These are phyloP conservation scores for Ophion slaviceki DNA, from an alignment of 2,888 invertebrate species.

Conservation along the genomic window DNA sequence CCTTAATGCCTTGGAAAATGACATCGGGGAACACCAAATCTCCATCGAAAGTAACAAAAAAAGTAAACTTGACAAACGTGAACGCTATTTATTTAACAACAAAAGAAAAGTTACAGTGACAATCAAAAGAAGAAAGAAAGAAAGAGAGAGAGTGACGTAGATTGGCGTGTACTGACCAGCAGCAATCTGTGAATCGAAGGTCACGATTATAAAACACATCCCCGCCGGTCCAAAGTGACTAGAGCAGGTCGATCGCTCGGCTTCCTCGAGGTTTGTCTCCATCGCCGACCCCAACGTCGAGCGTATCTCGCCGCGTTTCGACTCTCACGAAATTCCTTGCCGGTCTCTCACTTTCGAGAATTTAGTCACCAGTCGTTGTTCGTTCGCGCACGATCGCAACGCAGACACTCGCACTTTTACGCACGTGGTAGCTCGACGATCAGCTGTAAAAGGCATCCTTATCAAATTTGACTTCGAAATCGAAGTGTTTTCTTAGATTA, in stretches of 20 bases:
- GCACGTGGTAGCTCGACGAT: slow-evolving; percentile 20
- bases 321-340: slow-evolving; percentile 62
- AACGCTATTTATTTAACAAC: too few species aligned
- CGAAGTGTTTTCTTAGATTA: background rate
- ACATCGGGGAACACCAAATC: too few species aligned
- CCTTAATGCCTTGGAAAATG: too few species aligned
- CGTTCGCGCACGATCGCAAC: slow-evolving; percentile 57
- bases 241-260: slow-evolving; percentile 37
- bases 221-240: slow-evolving; percentile 56
- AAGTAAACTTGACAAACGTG: too few species aligned
- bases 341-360: slow-evolving; percentile 65
- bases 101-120: too few species aligned
- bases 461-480: background rate
- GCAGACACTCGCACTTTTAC: slow-evolving; percentile 25
- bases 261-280: slow-evolving; percentile 43
- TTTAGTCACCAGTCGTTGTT: slow-evolving; percentile 70
- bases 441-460: slow-evolving; percentile 29
- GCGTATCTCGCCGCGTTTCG: slow-evolving; percentile 42
- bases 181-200: slow-evolving; percentile 58
- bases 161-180: slow-evolving; percentile 46
- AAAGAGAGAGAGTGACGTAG: background rate
- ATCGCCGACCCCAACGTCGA: slow-evolving; percentile 39
- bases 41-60: too few species aligned
- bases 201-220: slow-evolving; percentile 62
- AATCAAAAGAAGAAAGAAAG: background rate